Conservation (phyloP, 30 jellyfish, hydroid and myxozoan species). For the Haliclystus octoradiatus region DNA sequence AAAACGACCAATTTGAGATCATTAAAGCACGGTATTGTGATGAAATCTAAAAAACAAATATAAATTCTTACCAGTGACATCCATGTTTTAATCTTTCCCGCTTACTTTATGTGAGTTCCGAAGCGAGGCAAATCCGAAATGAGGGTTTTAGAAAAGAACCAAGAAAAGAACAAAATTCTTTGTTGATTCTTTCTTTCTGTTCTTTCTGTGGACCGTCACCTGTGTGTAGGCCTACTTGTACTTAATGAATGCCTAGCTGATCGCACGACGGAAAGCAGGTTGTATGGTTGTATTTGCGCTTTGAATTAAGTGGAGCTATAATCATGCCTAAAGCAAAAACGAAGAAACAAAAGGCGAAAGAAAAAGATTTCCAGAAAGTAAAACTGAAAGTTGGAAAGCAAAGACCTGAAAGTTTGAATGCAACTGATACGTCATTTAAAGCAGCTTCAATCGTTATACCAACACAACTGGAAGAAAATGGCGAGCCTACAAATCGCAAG, state of each 20-base stretch:
- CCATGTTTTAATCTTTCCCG: constrained; percentile 1
- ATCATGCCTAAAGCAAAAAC: constrained; percentile 6
- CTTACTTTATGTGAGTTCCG: background rate
- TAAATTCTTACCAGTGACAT: background rate
- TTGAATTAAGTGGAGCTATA: too few species aligned
- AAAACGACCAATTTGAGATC: too few species aligned
- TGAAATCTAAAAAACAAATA: too few species aligned
- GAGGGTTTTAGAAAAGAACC: background rate
- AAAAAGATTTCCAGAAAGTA: constrained; percentile 73
- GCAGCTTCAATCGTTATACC: constrained; percentile 58
- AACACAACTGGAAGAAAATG: constrained; percentile 57
- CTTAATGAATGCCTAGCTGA: too few species aligned
- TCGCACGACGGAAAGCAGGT: too few species aligned
- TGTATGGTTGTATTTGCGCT: too few species aligned
- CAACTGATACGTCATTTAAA: constrained; percentile 60
- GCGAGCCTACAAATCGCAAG: constrained; percentile 84
- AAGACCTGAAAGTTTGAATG: constrained; percentile 73
- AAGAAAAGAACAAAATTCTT: background rate
- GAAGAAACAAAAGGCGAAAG: constrained; percentile 56
- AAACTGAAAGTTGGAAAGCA: constrained; percentile 87
- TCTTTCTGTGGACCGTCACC: too few species aligned
- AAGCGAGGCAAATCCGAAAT: background rate
- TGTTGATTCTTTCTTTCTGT: too few species aligned
- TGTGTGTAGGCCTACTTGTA: too few species aligned
- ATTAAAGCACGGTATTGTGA: too few species aligned